These are phyloP conservation scores for Cyanistes caeruleus DNA, from an alignment of 2,113 vertebrate genomes.

Conservation along the genomic window DNA sequence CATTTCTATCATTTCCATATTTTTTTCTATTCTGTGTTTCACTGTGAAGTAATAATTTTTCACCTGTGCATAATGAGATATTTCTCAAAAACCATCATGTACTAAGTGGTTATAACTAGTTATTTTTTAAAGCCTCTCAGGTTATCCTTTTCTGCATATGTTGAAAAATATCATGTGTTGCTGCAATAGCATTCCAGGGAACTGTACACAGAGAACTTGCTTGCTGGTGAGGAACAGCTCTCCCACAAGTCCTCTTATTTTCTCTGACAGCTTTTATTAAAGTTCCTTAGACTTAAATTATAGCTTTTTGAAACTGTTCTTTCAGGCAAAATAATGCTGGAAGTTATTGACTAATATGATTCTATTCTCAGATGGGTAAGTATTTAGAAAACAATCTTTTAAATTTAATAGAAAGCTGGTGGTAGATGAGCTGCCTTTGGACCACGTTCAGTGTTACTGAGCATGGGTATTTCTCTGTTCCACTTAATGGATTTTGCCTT, in stretches of 20 bases:
- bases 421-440: conserved; percentile 25
- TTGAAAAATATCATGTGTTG: background rate
- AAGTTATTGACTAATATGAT: conserved; percentile 45
- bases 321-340: conserved; percentile 31
- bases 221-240: background rate
- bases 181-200: background rate
- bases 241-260: conserved; percentile 36
- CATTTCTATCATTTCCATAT: background rate
- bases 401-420: conserved; percentile 28
- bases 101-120: background rate
- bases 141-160: background rate
- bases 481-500: background rate
- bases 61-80: background rate
- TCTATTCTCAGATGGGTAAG: conserved; percentile 27
- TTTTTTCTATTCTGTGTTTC: background rate
- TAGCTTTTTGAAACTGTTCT: conserved; percentile 23
- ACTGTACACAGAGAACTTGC: background rate
- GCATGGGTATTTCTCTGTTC: background rate
- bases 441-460: background rate
- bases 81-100: background rate
- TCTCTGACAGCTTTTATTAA: conserved; percentile 46
- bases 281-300: conserved; percentile 46
- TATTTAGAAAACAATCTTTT: conserved; percentile 47
- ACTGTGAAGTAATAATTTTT: background rate
- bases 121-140: background rate